Conservation (phyloP, 2,888 invertebrate species). For the Drosophila multiciliata region DNA sequence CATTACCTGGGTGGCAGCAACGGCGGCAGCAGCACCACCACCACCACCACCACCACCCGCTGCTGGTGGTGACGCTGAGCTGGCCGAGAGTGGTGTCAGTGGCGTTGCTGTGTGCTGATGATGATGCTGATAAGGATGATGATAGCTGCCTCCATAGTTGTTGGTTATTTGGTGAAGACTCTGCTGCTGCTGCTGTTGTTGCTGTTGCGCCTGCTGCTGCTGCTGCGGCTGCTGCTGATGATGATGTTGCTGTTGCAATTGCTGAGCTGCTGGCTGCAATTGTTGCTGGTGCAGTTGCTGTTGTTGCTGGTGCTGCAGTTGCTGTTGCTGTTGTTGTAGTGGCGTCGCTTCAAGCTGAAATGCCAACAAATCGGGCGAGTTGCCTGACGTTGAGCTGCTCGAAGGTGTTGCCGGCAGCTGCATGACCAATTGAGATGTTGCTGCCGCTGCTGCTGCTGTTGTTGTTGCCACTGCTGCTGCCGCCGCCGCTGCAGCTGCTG, state of each 20-base stretch:
- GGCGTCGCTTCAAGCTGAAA: slow-evolving; percentile 65
- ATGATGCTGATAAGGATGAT: slow-evolving; percentile 53
- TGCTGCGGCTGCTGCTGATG: slow-evolving; percentile 37
- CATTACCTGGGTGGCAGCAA: slow-evolving; percentile 72
- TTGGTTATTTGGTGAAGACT: slow-evolving; percentile 44
- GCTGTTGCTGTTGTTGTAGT: slow-evolving; percentile 55
- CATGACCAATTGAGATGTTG: slow-evolving; percentile 51
- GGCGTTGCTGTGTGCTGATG: slow-evolving; percentile 50
- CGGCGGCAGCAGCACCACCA: slow-evolving; percentile 40
- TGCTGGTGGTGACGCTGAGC: slow-evolving; percentile 68
- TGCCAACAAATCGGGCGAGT: slow-evolving; percentile 81
- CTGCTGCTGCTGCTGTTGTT: slow-evolving; percentile 43
- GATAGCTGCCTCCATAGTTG: slow-evolving; percentile 48
- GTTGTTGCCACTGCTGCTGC: slow-evolving; percentile 28
- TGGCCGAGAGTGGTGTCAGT: slow-evolving; percentile 66
- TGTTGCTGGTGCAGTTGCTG: slow-evolving; percentile 52
- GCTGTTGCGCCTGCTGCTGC: slow-evolving; percentile 33
- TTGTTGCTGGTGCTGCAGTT: slow-evolving; percentile 44
- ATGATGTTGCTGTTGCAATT: slow-evolving; percentile 41
- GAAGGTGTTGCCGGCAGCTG: slow-evolving; percentile 75
- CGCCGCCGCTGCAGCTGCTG: slow-evolving; percentile 30
- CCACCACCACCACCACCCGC: slow-evolving; percentile 11
- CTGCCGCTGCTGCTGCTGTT: slow-evolving; percentile 22
- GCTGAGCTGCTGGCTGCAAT: slow-evolving; percentile 36
- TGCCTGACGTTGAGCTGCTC: slow-evolving; percentile 79